Conservation (phyloP, 2,113 vertebrate genomes). For the Thalassarche chlororhynchos region DNA sequence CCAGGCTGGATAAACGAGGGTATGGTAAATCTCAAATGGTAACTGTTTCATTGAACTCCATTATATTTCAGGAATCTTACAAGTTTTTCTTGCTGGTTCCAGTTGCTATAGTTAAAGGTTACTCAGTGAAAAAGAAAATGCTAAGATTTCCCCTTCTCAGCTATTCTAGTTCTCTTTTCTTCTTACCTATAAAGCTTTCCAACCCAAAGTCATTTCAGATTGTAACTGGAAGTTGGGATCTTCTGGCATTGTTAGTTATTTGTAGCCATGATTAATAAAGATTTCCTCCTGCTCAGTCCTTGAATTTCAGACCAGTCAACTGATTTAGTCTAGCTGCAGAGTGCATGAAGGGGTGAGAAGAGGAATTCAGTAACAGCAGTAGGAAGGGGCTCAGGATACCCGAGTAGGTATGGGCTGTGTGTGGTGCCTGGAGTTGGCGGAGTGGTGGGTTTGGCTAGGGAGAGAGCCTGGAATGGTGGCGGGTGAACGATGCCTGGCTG, state of each 20-base stretch:
- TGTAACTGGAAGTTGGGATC: background rate
- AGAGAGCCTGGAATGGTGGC: background rate
- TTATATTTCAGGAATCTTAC: background rate
- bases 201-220: background rate
- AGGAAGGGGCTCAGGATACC: background rate
- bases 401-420: rapidly evolving
- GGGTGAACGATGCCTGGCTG: background rate
- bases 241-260: background rate
- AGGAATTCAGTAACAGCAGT: background rate
- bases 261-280: background rate
- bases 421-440: background rate
- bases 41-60: background rate
- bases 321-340: background rate
- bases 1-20: background rate
- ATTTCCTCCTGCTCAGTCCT: background rate
- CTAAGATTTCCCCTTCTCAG: background rate
- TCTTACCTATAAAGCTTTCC: background rate
- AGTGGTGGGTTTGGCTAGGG: background rate
- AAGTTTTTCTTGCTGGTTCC: background rate
- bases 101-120: background rate
- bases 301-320: background rate
- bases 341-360: background rate
- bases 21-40: background rate
- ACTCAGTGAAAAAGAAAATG: background rate
- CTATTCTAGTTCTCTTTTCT: background rate